phyloP scores from a whole-genome alignment of 2,888 invertebrate genomes.

The Pristionchus exspectatus region DNA sequence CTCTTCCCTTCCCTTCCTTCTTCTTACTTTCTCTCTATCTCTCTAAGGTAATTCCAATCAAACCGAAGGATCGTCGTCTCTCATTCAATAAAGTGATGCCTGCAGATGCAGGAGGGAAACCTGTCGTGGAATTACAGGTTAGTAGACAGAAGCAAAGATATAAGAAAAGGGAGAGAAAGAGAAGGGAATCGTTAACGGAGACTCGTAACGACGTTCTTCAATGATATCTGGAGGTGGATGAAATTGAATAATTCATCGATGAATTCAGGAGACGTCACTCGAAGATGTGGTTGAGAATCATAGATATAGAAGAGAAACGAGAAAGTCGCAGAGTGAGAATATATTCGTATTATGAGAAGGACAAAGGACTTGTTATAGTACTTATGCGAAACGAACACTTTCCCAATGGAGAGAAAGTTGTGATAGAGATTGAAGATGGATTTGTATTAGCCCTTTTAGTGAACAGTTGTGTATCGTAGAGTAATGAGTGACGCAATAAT shows the following conservation, averaged over 20 bases:
- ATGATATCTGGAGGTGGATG: not conserved
- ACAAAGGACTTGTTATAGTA: not conserved
- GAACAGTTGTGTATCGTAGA: not conserved
- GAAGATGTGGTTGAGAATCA: slow-evolving; percentile 40
- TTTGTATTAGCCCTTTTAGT: not conserved
- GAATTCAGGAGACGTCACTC: slow-evolving; percentile 18
- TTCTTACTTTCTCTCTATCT: not conserved
- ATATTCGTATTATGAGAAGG: slow-evolving; percentile 2
- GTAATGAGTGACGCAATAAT: not conserved
- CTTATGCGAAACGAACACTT: not conserved
- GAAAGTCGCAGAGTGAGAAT: not conserved
- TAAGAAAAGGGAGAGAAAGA: not conserved
- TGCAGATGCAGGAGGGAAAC: not conserved
- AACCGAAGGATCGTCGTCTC: slow-evolving; percentile 6
- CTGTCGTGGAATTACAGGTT: slow-evolving; percentile 6
- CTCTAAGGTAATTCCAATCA: not conserved
- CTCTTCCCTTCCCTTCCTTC: too few relatives aligned
- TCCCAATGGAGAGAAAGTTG: not conserved
- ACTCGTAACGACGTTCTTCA: not conserved
- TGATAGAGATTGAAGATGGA: not conserved
- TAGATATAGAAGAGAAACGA: not conserved
- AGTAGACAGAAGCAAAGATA: not conserved
- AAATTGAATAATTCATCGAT: not conserved
- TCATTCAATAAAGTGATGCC: slow-evolving; percentile 12
- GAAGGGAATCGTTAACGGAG: slow-evolving; percentile 11